A percentile compares a stretch with the other conserved stretches of the same genome.
Evolutionary conservation across 2,113 vertebrate species (phyloP).

Genomic region (Atractosteus spatula): DNA sequence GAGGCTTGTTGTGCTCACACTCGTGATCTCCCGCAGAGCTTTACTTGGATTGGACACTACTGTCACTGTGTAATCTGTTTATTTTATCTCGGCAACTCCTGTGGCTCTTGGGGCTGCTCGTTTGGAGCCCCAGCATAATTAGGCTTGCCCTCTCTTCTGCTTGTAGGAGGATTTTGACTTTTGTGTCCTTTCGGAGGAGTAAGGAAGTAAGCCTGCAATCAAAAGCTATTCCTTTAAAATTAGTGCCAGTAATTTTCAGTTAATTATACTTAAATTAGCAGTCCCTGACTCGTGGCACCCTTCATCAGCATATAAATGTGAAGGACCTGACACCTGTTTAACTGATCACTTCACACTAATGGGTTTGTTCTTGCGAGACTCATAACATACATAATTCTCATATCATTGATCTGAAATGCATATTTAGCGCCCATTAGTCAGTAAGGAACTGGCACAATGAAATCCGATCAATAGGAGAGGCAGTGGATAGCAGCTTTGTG

Average conservation of each 20-base stretch:
- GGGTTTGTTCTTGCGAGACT: not conserved
- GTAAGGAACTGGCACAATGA: constrained; percentile 11
- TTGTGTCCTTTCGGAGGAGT: too few relatives aligned
- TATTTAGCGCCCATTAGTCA: constrained; percentile 28
- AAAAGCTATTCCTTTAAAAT: constrained; percentile 6
- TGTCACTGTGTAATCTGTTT: too few relatives aligned
- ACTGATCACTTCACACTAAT: constrained; percentile 30
- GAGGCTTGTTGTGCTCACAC: too few relatives aligned
- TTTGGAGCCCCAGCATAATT: too few relatives aligned
- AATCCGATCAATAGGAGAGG: constrained; percentile 29
- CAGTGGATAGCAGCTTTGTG: too few relatives aligned
- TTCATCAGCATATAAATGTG: constrained; percentile 9
- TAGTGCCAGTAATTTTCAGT: not conserved
- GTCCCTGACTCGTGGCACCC: not conserved
- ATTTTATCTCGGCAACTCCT: too few relatives aligned
- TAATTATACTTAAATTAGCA: constrained; percentile 14
- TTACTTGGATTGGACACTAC: too few relatives aligned
- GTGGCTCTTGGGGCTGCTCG: too few relatives aligned
- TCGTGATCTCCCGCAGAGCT: too few relatives aligned
- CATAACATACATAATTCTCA: too few relatives aligned
- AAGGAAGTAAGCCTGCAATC: not conserved
- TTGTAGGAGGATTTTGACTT: too few relatives aligned
- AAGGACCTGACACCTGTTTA: constrained; percentile 17
- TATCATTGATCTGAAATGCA: constrained; percentile 23
- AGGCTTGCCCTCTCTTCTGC: too few relatives aligned